Base-by-base conservation (phyloP, 2,797 vertebrate genomes). In the Sebastes cheni region DNA sequence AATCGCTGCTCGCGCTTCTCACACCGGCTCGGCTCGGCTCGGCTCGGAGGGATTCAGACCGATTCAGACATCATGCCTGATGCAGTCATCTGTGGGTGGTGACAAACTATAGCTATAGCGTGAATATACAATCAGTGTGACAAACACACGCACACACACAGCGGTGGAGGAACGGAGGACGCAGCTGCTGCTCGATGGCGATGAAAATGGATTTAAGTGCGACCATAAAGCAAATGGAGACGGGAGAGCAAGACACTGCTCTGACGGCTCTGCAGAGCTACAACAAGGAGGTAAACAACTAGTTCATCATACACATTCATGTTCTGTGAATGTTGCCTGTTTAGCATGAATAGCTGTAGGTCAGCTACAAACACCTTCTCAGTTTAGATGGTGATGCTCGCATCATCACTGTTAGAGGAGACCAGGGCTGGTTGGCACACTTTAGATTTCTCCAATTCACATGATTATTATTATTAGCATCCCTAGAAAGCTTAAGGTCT, bases 211-310 rank as follows among this genome's bases (percentile, higher is more conserved):
- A 98, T 82, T 91, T 98, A 80, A 89, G 92, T 88, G 86, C 68
- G 2, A 93, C 97, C 29, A 96, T 97, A 30, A 95, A 96, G 82
- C 95, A 96, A 0, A 89, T 98, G 93, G 97, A 97, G 92, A 94
- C 92, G 0, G 97, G 96, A n/a, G 92, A 96, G 23, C 97, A 98
- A 69, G 96, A 97, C 69, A 80, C 83, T 0, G 94, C 95, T 18
- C 69, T 97, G 81, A 87, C 85, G 62, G 97, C 96, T 61, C 92
- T 99, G 50, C 96, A 95, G 92, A 82, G 90, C 62, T 98, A 96
- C 92, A 98, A 97, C 93, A 92, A 67, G 80, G 95, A 98, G 98
- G 97, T 98, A 95, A 95, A 60, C 30, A 56, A 42, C 39, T 42
- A 20, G 14, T 65, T 64, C 3, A 34, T 54, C 46, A 60, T 32